A percentile compares a stretch with the other conserved stretches of the same genome.
These are phyloP conservation scores for Aplochiton taeniatus DNA, from an alignment of 2,797 vertebrate species.

Conservation along the genomic window DNA sequence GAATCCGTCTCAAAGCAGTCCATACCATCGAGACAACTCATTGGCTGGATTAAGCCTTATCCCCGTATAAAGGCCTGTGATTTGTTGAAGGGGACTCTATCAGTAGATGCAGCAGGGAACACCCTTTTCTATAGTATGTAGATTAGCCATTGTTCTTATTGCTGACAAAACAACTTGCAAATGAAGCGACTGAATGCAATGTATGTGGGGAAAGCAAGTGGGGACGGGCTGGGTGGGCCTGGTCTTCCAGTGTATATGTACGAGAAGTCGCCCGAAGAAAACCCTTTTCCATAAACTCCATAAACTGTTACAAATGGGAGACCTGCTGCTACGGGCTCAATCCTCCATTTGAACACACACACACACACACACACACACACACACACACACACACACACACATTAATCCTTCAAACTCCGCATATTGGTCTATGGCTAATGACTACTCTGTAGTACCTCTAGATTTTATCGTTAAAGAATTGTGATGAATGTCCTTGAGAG, in stretches of 20 bases:
- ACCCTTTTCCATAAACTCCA: background rate
- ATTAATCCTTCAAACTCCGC: too few relatives aligned
- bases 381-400: background rate
- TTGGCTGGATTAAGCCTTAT: slow-evolving; percentile 11
- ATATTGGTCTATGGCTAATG: too few relatives aligned
- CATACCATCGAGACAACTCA: slow-evolving; percentile 28
- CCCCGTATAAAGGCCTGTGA: slow-evolving; percentile 6
- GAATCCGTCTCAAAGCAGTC: slow-evolving; percentile 28
- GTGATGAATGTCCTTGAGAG: too few relatives aligned
- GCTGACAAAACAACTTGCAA: too few relatives aligned
- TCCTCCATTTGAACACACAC: background rate
- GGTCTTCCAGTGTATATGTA: background rate
- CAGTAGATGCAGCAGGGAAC: slow-evolving; percentile 3
- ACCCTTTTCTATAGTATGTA: too few relatives aligned
- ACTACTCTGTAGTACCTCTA: too few relatives aligned
- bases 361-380: slow-evolving; percentile 5
- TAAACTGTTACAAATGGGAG: background rate
- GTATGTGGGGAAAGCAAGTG: too few relatives aligned
- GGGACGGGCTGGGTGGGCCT: too few relatives aligned
- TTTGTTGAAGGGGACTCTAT: background rate
- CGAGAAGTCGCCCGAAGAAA: too few relatives aligned
- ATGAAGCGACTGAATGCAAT: too few relatives aligned
- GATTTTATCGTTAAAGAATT: too few relatives aligned
- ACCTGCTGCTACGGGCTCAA: slow-evolving; percentile 5
- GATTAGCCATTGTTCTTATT: too few relatives aligned